Evolutionary conservation across 1,140 invertebrate genomes (phyloP).

Genomic region (Rhagoletis pomonella): DNA sequence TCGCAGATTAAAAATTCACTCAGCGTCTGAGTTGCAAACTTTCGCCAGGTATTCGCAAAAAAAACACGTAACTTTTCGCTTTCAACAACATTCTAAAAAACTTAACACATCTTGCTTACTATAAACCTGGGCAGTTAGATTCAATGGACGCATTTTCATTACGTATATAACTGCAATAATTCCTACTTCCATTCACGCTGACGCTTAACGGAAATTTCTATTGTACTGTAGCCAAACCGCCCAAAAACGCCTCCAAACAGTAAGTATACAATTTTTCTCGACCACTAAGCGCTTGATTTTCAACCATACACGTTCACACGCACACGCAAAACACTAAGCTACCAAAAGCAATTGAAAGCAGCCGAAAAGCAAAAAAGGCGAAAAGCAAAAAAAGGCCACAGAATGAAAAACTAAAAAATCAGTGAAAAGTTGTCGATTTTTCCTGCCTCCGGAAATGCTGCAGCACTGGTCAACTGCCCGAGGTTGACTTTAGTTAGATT

Average conservation of each 20-base stretch:
- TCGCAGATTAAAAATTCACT: too few species aligned
- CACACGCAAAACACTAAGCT: not conserved
- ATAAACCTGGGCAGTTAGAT: not conserved
- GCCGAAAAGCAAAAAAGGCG: not conserved
- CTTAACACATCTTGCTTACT: too few species aligned
- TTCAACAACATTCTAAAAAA: too few species aligned
- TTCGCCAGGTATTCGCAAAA: too few species aligned
- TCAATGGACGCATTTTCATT: conserved; percentile 5
- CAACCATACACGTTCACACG: not conserved
- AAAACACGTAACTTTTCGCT: too few species aligned
- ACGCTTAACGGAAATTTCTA: not conserved
- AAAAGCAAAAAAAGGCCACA: not conserved
- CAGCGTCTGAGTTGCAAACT: too few species aligned
- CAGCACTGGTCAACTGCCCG: conserved; percentile 16
- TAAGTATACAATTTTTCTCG: not conserved
- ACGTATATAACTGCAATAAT: not conserved
- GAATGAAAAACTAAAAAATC: not conserved
- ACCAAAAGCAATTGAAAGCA: not conserved
- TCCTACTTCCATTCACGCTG: not conserved
- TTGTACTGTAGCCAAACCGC: not conserved
- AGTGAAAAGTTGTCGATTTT: not conserved
- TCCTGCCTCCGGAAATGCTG: not conserved
- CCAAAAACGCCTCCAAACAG: not conserved
- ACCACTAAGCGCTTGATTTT: conserved; percentile 24
- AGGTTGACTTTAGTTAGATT: not conserved